A percentile compares a stretch with the other conserved stretches of the same genome.
Conservation (phyloP, 2,888 invertebrate species). For the Luperina testacea region DNA sequence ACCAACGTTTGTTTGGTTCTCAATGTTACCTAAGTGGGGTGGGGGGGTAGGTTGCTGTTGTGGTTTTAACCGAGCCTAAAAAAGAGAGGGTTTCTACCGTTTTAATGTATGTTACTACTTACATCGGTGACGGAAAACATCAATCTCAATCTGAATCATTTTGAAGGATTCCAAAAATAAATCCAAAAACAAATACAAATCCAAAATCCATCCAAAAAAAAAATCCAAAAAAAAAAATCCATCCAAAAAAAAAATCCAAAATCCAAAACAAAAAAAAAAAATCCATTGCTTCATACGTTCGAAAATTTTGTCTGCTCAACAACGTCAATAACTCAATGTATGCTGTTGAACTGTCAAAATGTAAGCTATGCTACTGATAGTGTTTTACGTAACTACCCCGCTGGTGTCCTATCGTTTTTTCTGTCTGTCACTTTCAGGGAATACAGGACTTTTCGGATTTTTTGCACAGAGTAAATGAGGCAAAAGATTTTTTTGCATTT, state of each 20-base stretch:
- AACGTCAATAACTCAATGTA: neutral
- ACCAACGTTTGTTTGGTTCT: constrained; percentile 40
- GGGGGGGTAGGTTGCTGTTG: neutral
- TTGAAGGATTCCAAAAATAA: too few relatives aligned
- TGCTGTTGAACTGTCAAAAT: neutral
- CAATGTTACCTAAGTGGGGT: constrained; percentile 19
- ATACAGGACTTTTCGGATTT: neutral
- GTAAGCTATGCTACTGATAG: neutral
- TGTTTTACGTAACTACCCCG: neutral
- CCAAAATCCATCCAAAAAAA: too few relatives aligned
- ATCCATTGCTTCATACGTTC: neutral
- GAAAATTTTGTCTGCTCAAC: neutral
- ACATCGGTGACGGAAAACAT: neutral
- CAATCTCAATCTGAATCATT: neutral
- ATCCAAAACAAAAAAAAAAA: too few relatives aligned
- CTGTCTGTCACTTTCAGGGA: neutral
- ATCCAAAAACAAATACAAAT: too few relatives aligned
- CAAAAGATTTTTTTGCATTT: neutral
- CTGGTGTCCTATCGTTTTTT: neutral
- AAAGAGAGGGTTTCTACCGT: neutral
- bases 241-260: too few relatives aligned
- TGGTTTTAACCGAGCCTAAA: neutral
- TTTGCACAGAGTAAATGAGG: neutral
- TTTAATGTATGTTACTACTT: neutral
- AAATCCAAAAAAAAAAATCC: too few relatives aligned